These are phyloP conservation scores for Pachyrhynchus sulphureomaculatus DNA, from an alignment of 1,140 invertebrate genomes.

Conservation along the genomic window DNA sequence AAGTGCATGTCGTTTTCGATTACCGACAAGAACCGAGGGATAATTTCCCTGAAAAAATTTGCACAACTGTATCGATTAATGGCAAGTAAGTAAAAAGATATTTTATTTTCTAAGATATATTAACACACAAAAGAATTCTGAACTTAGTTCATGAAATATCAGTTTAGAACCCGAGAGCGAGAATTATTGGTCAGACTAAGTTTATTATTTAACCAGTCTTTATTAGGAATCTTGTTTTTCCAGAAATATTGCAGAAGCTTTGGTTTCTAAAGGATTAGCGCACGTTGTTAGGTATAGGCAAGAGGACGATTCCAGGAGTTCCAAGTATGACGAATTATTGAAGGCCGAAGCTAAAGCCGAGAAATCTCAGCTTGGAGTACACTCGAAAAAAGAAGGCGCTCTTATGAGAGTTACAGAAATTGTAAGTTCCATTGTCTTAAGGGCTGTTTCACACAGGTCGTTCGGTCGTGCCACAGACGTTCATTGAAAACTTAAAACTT, in stretches of 20 bases:
- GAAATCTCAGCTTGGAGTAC: constrained; percentile 81
- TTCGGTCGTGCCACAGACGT: too few species aligned
- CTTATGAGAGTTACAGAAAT: constrained; percentile 86
- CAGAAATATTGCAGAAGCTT: constrained; percentile 91
- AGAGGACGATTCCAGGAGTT: constrained; percentile 95
- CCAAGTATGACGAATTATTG: constrained; percentile 90
- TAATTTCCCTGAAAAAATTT: constrained; percentile 92
- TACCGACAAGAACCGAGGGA: constrained; percentile 94
- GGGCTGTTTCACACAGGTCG: too few species aligned
- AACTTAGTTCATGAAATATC: too few species aligned
- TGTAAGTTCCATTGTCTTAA: constrained; percentile 58
- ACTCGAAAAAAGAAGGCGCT: constrained; percentile 83
- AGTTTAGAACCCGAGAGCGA: background rate
- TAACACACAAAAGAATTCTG: too few species aligned
- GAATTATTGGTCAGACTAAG: too few species aligned
- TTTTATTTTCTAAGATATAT: too few species aligned
- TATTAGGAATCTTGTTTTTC: too few species aligned
- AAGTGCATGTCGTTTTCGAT: constrained; percentile 90
- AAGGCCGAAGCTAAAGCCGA: constrained; percentile 91
- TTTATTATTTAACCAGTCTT: too few species aligned
- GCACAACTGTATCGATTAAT: constrained; percentile 86
- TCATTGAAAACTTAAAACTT: too few species aligned
- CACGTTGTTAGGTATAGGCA: constrained; percentile 90
- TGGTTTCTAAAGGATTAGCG: constrained; percentile 90
- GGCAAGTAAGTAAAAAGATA: constrained; percentile 80